phyloP scores from a whole-genome alignment of 2,888 invertebrate species.

The Polyploca ridens region DNA sequence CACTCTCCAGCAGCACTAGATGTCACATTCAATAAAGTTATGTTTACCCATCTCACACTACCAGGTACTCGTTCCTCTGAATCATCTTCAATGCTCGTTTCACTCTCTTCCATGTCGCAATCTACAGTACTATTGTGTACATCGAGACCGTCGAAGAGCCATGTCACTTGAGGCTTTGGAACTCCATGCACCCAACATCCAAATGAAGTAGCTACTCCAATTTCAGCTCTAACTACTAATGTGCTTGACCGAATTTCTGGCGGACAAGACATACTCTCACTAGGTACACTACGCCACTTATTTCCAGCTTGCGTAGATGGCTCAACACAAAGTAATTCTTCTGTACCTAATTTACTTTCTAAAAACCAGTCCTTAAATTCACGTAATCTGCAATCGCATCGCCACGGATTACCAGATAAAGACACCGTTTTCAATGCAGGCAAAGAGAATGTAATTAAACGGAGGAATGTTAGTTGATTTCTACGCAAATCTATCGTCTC shows the following conservation, averaged over 20 bases:
- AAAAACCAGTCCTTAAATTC: conserved; percentile 94
- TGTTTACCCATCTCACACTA: conserved; percentile 89
- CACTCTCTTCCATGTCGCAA: conserved; percentile 78
- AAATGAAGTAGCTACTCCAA: conserved; percentile 92
- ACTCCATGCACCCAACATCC: conserved; percentile 93
- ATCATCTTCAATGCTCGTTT: conserved; percentile 72
- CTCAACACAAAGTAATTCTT: conserved; percentile 89
- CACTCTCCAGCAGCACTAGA: conserved; percentile 94
- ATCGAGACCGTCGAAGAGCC: conserved; percentile 90
- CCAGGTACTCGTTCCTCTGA: conserved; percentile 76
- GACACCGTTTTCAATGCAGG: conserved; percentile 91
- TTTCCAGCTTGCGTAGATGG: conserved; percentile 88
- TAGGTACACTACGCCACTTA: conserved; percentile 90
- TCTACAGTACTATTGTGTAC: conserved; percentile 76
- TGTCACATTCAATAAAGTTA: conserved; percentile 92
- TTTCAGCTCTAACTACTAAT: conserved; percentile 88
- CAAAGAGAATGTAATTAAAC: conserved; percentile 86
- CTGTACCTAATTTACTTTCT: conserved; percentile 90
- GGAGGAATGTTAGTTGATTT: conserved; percentile 89
- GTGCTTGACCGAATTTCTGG: conserved; percentile 88
- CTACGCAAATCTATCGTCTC: conserved; percentile 92
- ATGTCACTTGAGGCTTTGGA: conserved; percentile 92
- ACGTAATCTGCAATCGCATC: conserved; percentile 93
- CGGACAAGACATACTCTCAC: conserved; percentile 92
- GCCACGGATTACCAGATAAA: conserved; percentile 94